Conservation (phyloP, 2,113 vertebrate genomes). For the Rhea americana region DNA sequence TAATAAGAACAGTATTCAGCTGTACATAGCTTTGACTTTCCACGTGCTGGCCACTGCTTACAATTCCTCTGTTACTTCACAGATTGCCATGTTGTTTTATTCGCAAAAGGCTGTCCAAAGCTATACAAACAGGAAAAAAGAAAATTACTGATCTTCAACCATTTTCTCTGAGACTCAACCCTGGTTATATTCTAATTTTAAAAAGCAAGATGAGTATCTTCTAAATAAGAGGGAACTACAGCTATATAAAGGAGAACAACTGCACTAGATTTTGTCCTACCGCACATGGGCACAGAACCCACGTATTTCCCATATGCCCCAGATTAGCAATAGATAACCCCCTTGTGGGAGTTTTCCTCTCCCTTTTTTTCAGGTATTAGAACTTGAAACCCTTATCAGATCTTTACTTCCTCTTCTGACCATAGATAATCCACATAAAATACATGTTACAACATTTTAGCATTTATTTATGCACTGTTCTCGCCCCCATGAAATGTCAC, state of each 20-base stretch:
- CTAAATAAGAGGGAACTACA: not conserved
- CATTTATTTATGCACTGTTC: not conserved
- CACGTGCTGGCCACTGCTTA: constrained; percentile 10
- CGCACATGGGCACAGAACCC: not conserved
- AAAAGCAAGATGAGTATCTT: not conserved
- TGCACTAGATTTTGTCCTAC: not conserved
- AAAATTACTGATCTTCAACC: not conserved
- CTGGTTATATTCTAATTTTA: not conserved
- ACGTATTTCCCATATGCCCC: not conserved
- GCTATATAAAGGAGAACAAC: not conserved
- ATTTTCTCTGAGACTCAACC: not conserved
- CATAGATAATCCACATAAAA: not conserved
- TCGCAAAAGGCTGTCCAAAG: not conserved
- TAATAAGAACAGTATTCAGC: constrained; percentile 33
- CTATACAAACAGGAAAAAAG: not conserved
- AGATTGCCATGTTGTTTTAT: not conserved
- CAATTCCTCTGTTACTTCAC: constrained; percentile 38
- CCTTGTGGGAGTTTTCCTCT: not conserved
- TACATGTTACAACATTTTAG: not conserved
- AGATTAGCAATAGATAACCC: not conserved
- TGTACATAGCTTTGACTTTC: constrained; percentile 38
- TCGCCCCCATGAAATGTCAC: not conserved
- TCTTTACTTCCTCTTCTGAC: constrained; percentile 10
- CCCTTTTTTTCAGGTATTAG: not conserved
- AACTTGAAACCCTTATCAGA: not conserved